Evolutionary conservation across 2,888 invertebrate genomes (phyloP).

Genomic region (Lapara coniferarum): DNA sequence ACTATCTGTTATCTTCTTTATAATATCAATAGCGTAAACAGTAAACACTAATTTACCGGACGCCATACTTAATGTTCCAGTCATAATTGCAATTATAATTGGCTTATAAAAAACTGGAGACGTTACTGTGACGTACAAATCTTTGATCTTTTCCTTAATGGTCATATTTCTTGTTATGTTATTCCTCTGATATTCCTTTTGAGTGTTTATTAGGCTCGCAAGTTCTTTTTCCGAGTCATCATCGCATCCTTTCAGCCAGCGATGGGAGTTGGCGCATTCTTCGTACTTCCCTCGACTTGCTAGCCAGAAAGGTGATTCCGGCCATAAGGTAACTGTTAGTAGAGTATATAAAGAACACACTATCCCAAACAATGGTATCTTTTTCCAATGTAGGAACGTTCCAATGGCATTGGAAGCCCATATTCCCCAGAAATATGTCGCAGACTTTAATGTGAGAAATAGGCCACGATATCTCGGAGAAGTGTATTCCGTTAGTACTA

Average conservation of each 20-base stretch:
- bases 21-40: constrained; percentile 54
- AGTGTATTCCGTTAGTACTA: constrained; percentile 48
- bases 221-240: constrained; percentile 50
- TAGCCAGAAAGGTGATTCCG: constrained; percentile 52
- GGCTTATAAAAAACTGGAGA: constrained; percentile 51
- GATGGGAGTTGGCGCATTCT: constrained; percentile 47
- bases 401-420: constrained; percentile 50
- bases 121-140: constrained; percentile 33
- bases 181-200: constrained; percentile 40
- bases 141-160: constrained; percentile 22
- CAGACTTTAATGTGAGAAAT: constrained; percentile 46
- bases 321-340: constrained; percentile 34
- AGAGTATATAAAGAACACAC: constrained; percentile 36
- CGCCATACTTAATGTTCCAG: constrained; percentile 37
- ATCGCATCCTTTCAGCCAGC: constrained; percentile 50
- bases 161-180: constrained; percentile 15
- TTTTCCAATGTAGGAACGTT: constrained; percentile 48
- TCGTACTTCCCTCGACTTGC: constrained; percentile 50
- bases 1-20: constrained; percentile 49
- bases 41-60: constrained; percentile 54
- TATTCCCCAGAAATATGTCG: constrained; percentile 47
- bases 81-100: constrained; percentile 36
- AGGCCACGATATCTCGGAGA: constrained; percentile 49
- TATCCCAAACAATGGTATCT: constrained; percentile 43
- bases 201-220: constrained; percentile 41